A percentile compares a stretch with the other conserved stretches of the same genome.
Conservation (phyloP, 2,797 vertebrate species). For the Holocentrus rufus region DNA sequence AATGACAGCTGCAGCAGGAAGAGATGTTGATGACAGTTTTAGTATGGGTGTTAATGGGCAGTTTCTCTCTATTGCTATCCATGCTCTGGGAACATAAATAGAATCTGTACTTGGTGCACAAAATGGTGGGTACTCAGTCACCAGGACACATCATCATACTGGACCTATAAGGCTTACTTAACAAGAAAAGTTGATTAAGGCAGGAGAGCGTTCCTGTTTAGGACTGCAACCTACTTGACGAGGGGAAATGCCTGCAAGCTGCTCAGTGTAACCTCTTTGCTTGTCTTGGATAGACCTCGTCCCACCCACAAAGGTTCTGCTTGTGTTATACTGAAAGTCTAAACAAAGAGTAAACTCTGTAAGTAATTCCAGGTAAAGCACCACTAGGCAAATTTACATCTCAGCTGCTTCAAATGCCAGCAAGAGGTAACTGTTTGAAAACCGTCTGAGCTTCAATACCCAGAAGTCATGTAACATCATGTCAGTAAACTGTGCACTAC, state of each 20-base stretch:
- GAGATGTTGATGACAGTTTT: no score
- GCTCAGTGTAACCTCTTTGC: not conserved
- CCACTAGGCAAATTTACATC: no score
- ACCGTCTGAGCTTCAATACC: no score
- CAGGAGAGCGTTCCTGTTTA: not conserved
- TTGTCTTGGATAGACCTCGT: not conserved
- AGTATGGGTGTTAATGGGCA: no score
- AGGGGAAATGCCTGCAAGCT: not conserved
- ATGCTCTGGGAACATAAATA: no score
- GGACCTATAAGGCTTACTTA: not conserved
- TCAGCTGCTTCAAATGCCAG: no score
- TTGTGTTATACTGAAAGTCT: not conserved
- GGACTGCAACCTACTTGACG: not conserved
- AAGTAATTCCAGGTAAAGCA: not conserved
- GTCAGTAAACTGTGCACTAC: no score
- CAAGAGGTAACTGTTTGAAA: no score
- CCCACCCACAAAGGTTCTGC: not conserved
- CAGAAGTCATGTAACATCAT: no score
- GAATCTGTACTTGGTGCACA: no score
- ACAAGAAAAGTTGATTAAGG: slow-evolving; percentile 7
- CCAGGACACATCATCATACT: not conserved
- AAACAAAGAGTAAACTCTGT: not conserved
- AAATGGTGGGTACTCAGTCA: not conserved
- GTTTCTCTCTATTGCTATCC: no score
- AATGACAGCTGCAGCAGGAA: no score